Conservation (phyloP, 2,888 invertebrate genomes). For the Altica lythri region DNA sequence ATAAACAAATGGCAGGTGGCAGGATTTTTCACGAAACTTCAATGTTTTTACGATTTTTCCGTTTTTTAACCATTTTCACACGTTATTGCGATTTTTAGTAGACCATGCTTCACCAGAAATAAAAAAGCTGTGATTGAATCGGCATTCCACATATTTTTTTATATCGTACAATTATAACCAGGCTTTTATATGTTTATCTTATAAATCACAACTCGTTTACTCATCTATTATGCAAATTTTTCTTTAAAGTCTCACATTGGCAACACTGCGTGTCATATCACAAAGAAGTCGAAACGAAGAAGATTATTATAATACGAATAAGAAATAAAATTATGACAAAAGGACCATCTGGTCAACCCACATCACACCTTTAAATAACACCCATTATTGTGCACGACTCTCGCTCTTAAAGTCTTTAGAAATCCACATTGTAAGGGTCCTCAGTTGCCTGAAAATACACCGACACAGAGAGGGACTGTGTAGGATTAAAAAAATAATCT, state of each 20-base stretch:
- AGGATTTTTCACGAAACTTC: too few species aligned
- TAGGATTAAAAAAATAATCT: conserved; percentile 3
- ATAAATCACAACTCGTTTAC: too few species aligned
- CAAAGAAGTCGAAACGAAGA: not conserved
- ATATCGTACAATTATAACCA: not conserved
- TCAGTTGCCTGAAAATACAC: not conserved
- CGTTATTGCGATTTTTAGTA: too few species aligned
- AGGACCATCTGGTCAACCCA: conserved; percentile 47
- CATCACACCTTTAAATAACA: conserved; percentile 47
- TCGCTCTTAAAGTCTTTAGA: conserved; percentile 24
- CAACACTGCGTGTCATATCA: not conserved
- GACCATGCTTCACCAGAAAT: too few species aligned
- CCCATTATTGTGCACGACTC: conserved; percentile 29
- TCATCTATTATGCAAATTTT: too few species aligned
- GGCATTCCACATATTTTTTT: too few species aligned
- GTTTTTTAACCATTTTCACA: too few species aligned
- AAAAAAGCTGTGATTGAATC: too few species aligned
- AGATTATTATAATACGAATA: not conserved
- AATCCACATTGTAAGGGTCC: not conserved
- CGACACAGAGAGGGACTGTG: conserved; percentile 3
- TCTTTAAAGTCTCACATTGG: too few species aligned
- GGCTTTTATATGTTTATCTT: too few species aligned
- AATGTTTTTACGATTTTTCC: too few species aligned
- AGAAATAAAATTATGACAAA: conserved; percentile 25
- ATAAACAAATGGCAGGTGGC: too few species aligned